phyloP scores from a whole-genome alignment of 2,797 vertebrate genomes.

The Oreochromis grahami region DNA sequence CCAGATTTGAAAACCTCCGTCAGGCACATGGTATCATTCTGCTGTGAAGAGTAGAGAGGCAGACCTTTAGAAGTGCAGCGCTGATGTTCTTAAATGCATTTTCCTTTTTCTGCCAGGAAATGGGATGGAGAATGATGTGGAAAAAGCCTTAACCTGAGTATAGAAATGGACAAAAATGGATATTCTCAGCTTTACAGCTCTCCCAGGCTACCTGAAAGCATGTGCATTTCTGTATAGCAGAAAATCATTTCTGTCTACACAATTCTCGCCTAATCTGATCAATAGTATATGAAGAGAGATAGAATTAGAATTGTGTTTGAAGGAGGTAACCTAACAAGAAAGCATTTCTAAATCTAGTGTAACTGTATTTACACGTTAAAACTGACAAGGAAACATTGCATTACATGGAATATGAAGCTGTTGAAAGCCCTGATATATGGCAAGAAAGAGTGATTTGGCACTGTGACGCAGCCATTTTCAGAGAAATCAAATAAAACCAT shows the following conservation, averaged over 20 bases:
- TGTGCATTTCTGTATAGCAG: not conserved
- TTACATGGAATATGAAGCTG: not conserved
- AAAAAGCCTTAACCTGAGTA: not conserved
- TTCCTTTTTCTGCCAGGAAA: conserved; percentile 32
- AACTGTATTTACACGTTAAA: conserved; percentile 20
- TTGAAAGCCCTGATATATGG: conserved; percentile 29
- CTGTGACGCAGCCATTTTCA: conserved; percentile 21
- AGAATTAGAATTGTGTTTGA: conserved; percentile 18
- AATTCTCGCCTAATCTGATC: conserved; percentile 25
- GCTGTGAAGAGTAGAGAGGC: not conserved
- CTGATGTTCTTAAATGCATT: conserved; percentile 29
- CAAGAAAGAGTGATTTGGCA: not conserved
- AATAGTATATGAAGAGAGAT: conserved; percentile 1
- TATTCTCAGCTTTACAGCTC: conserved; percentile 16
- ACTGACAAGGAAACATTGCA: conserved; percentile 1
- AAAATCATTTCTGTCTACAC: conserved; percentile 9
- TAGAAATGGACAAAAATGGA: not conserved
- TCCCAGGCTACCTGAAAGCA: conserved; percentile 8
- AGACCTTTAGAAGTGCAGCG: conserved; percentile 9
- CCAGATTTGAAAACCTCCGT: conserved; percentile 18
- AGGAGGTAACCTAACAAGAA: not conserved
- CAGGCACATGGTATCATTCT: not conserved
- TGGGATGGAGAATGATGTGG: conserved; percentile 6
- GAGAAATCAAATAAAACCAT: conserved; percentile 28
- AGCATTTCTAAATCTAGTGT: not conserved